phyloP scores from a whole-genome alignment of 1,140 invertebrate species.

The Triops cancriformis region DNA sequence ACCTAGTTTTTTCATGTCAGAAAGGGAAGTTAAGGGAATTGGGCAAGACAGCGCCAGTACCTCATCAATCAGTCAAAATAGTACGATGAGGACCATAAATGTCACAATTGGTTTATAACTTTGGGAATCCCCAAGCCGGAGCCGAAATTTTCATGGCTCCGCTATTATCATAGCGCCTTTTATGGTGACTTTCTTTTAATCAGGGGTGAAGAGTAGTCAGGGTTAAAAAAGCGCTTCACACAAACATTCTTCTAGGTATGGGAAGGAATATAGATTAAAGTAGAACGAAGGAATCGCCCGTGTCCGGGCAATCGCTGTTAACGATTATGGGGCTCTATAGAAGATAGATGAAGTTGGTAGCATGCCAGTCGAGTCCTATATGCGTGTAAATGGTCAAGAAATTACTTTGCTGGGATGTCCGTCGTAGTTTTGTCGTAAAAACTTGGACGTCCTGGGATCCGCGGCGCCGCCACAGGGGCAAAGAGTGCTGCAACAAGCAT shows the following conservation, averaged over 20 bases:
- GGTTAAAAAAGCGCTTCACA: neutral
- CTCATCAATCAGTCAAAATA: neutral
- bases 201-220: neutral
- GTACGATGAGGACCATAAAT: neutral
- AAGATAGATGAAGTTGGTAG: neutral
- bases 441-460: slow-evolving; percentile 3
- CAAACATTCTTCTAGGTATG: too few species aligned
- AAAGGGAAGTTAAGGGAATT: neutral
- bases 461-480: neutral
- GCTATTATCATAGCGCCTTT: neutral
- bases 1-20: neutral
- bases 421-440: slow-evolving; percentile 2
- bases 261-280: neutral
- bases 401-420: slow-evolving; percentile 6
- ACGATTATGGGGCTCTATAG: neutral
- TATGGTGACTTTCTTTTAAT: neutral
- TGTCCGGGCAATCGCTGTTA: neutral
- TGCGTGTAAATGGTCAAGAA: neutral
- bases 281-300: neutral
- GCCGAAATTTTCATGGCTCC: neutral
- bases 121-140: neutral
- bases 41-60: neutral
- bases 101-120: neutral
- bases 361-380: neutral
- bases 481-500: neutral